Conservation (phyloP, 2,113 vertebrate species). For the Murina feae region DNA sequence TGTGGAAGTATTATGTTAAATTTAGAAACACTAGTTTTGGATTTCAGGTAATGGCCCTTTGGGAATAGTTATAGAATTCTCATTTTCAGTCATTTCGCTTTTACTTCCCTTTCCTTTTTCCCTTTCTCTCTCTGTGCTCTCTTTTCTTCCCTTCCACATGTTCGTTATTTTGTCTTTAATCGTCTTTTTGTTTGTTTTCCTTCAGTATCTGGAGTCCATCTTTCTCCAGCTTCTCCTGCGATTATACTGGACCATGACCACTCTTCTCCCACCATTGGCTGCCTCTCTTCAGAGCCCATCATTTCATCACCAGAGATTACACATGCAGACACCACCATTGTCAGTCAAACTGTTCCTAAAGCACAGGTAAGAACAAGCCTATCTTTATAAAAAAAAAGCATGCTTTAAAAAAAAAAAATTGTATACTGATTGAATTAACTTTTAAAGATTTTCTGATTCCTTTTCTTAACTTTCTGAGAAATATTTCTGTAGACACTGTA, state of each 20-base stretch:
- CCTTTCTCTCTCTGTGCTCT: not conserved
- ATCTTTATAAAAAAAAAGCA: not conserved
- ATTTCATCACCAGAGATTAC: slow-evolving; percentile 54
- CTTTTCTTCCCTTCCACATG: not conserved
- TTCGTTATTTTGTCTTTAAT: not conserved
- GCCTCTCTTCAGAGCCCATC: slow-evolving; percentile 68
- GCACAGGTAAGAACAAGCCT: slow-evolving; percentile 69
- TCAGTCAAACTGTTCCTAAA: slow-evolving; percentile 47
- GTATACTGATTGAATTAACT: not conserved
- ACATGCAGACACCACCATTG: slow-evolving; percentile 5
- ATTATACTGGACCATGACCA: slow-evolving; percentile 68
- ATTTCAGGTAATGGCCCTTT: slow-evolving; percentile 8
- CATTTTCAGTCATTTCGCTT: not conserved
- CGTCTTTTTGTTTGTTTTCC: not conserved
- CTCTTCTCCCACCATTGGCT: slow-evolving; percentile 40
- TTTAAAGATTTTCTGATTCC: not conserved
- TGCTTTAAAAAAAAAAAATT: not conserved
- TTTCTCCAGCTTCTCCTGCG: slow-evolving; percentile 69
- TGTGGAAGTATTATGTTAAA: not conserved
- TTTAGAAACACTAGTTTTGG: not conserved
- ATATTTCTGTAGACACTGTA: not conserved
- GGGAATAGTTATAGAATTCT: not conserved
- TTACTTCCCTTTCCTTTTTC: not conserved
- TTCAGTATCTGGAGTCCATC: slow-evolving; percentile 76
- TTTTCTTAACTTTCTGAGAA: not conserved